Evolutionary conservation across 2,113 vertebrate genomes (phyloP), one percentile per base, ranked within the genome.

Genomic region (Gymnocephalus cernua): DNA sequence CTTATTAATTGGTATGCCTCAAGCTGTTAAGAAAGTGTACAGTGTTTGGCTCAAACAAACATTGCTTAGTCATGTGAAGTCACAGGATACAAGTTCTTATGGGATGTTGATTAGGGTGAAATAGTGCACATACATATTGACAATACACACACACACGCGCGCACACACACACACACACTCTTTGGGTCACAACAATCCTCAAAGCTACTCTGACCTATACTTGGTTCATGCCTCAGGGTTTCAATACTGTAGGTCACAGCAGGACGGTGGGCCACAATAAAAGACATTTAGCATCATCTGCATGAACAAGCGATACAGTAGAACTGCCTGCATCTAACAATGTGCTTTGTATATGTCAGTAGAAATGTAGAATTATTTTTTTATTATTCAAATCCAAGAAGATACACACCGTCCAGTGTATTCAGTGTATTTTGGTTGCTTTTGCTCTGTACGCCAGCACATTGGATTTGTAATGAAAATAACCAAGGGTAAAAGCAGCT

Each of bases 61-160:
- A 72, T 79, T 75, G 64, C 29, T 64, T 63, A 51, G 82, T 86
- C 84, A 84, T 85, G 82, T 87, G 81, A 23, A 41, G 72, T 89
- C 69, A 82, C 57, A 74, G 63, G 77, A 82, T 62, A 19, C 25
- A 65, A n/a, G 54, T 51, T 4, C 4, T 47, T 38, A 10, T 38
- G 8, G 8, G 38, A 38, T 10, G 38, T 38, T 5, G 38, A 38
- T 38, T 38, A 38, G 8, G 8, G 38, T 38, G 38, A 38, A 38
- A 38, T 38, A 38, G 8, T 38, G 38, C 8, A 38, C 38, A 38
- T 38, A 10, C 38, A 38, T 38, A 38, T 38, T 38, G 38, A 38
- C 38, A 38, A 2, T 38, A 9, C 10, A 10, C 38, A 38, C 35
- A 38, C 35, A 2, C 8, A 38, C 35, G 9, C 35, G 9, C 9